Conservation (phyloP, 2,888 invertebrate species). For the Autographa pulchrina region DNA sequence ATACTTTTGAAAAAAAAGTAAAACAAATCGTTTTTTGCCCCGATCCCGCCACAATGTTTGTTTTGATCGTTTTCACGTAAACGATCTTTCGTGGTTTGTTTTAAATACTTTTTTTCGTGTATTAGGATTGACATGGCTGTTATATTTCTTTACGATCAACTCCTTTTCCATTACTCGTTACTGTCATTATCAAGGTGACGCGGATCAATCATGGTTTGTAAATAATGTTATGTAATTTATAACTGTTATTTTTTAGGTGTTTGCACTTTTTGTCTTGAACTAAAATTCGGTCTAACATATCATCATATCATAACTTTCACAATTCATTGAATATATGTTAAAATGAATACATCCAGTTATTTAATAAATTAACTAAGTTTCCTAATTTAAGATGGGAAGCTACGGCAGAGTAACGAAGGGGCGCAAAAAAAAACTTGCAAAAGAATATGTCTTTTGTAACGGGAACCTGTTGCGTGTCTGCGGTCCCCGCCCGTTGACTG, state of each 20-base stretch:
- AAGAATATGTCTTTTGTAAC: constrained; percentile 63
- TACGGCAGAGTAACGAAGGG: constrained; percentile 34
- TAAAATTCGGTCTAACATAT: not conserved
- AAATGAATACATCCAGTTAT: not conserved
- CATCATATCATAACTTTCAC: not conserved
- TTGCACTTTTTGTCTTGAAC: not conserved
- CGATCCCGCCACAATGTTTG: constrained; percentile 82
- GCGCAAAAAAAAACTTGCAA: constrained; percentile 37
- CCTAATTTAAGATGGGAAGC: constrained; percentile 17
- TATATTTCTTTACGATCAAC: constrained; percentile 73
- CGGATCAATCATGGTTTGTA: not conserved
- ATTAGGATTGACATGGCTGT: constrained; percentile 70
- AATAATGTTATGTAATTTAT: not conserved
- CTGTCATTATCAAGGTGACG: not conserved
- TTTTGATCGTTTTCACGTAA: constrained; percentile 87
- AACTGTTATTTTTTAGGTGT: not conserved
- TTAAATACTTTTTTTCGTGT: constrained; percentile 62
- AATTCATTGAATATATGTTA: not conserved
- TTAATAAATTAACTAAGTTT: not conserved
- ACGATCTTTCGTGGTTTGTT: constrained; percentile 75
- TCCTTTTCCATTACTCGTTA: constrained; percentile 52
- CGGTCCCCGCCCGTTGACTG: constrained; percentile 73
- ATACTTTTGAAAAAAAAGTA: constrained; percentile 73
- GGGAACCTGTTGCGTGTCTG: constrained; percentile 77
- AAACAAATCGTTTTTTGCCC: constrained; percentile 78